A percentile compares a stretch with the other conserved stretches of the same genome.
phyloP scores from a whole-genome alignment of 2,797 vertebrate species.

The Sebastes taczanowskii region DNA sequence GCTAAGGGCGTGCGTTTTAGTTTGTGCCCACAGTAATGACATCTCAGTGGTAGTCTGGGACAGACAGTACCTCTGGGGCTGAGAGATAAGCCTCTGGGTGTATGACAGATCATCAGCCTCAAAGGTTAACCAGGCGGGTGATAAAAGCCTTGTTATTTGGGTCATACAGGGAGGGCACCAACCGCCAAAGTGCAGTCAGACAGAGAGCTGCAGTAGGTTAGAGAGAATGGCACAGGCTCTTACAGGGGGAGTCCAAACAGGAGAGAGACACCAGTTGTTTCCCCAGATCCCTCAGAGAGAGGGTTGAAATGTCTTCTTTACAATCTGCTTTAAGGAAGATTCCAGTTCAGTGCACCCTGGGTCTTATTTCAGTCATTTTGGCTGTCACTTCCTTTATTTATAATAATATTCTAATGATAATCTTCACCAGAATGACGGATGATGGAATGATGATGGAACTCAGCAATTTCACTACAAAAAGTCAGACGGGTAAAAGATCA shows the following conservation, averaged over 20 bases:
- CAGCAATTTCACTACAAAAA: not conserved
- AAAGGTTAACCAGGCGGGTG: constrained; percentile 71
- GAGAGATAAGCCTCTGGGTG: constrained; percentile 60
- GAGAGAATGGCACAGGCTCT: not conserved
- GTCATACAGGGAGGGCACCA: constrained; percentile 48
- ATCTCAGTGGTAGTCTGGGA: constrained; percentile 53
- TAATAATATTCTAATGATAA: not conserved
- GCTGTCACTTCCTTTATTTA: not conserved
- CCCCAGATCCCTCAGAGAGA: not conserved
- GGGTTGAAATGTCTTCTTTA: not conserved
- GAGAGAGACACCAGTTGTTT: not conserved
- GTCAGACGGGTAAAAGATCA: not conserved
- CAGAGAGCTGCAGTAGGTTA: constrained; percentile 4
- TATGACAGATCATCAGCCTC: constrained; percentile 63
- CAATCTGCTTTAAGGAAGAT: not conserved
- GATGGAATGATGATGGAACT: no score
- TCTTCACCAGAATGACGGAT: not conserved
- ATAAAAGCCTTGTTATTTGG: constrained; percentile 67
- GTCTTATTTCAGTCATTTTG: not conserved
- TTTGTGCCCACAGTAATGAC: constrained; percentile 44
- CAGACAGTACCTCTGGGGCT: constrained; percentile 51
- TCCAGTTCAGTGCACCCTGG: not conserved
- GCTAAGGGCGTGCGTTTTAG: constrained; percentile 15
- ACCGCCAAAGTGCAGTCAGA: constrained; percentile 30
- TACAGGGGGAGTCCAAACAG: not conserved